A percentile compares a stretch with the other conserved stretches of the same genome.
These are phyloP conservation scores for Zoanthus solanderi DNA, from an alignment of 92 coral and sea anemone genomes.

Conservation along the genomic window DNA sequence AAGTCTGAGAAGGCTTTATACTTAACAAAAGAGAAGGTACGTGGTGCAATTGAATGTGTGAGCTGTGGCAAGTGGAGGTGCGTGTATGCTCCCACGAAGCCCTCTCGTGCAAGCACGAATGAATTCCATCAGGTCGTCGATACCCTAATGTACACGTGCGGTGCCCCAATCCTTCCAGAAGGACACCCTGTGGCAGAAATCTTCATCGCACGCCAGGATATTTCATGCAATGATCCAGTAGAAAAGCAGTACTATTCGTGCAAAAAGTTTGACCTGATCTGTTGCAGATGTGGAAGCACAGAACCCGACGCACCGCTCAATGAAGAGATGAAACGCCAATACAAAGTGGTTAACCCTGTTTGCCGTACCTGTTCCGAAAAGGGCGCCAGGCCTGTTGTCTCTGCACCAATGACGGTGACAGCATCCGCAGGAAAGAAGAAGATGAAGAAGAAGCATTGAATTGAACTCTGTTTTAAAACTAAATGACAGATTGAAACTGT, in stretches of 20 bases:
- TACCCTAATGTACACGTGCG: constrained; percentile 29
- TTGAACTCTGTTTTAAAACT: constrained; percentile 33
- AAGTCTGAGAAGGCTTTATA: background rate
- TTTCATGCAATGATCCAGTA: constrained; percentile 28
- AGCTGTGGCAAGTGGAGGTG: constrained; percentile 57
- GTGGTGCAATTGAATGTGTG: constrained; percentile 36
- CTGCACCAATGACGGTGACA: constrained; percentile 44
- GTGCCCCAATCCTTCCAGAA: constrained; percentile 43
- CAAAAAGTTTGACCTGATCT: constrained; percentile 60
- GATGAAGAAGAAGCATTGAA: constrained; percentile 49
- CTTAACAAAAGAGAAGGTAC: constrained; percentile 31
- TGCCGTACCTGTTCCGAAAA: constrained; percentile 39
- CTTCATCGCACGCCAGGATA: constrained; percentile 38
- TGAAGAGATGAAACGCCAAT: no score
- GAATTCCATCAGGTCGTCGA: constrained; percentile 40
- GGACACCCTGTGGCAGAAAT: constrained; percentile 39
- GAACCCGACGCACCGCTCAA: constrained; percentile 1
- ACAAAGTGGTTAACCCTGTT: constrained; percentile 38
- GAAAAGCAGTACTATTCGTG: constrained; percentile 61
- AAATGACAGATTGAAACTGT: constrained; percentile 24
- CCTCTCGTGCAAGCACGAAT: constrained; percentile 36
- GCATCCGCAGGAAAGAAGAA: constrained; percentile 50
- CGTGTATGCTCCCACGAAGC: background rate
- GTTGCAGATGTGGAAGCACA: constrained; percentile 60
- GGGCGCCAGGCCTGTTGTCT: constrained; percentile 52